These are phyloP conservation scores for Dinomys branickii DNA, from an alignment of 2,113 vertebrate genomes.

Conservation along the genomic window DNA sequence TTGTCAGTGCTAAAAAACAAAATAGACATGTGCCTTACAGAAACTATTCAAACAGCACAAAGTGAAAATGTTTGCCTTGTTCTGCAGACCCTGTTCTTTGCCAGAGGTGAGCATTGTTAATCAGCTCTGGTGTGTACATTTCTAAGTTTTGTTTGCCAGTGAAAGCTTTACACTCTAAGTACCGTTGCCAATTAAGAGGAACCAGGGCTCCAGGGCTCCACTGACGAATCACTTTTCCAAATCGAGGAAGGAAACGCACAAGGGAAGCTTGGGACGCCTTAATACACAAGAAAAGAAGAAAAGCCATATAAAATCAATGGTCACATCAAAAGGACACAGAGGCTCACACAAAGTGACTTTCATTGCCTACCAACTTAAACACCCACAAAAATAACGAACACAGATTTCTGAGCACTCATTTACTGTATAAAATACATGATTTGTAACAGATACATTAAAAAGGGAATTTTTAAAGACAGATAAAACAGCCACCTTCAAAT, in stretches of 20 bases:
- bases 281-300: background rate
- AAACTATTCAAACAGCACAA: background rate
- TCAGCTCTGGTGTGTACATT: background rate
- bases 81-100: background rate
- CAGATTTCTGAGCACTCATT: background rate
- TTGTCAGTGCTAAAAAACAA: background rate
- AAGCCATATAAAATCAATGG: background rate
- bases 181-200: background rate
- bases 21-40: background rate
- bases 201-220: background rate
- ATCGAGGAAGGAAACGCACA: too few species aligned
- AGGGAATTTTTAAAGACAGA: background rate
- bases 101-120: background rate
- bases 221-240: background rate
- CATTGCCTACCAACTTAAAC: background rate
- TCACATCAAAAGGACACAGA: background rate
- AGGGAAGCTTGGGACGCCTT: background rate
- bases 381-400: background rate
- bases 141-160: background rate
- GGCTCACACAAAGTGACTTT: background rate
- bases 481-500: background rate
- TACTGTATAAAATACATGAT: background rate
- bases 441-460: background rate
- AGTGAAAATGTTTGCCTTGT: background rate
- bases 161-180: background rate